Conservation (phyloP, 2,888 invertebrate species). For the Torymus texanus region DNA sequence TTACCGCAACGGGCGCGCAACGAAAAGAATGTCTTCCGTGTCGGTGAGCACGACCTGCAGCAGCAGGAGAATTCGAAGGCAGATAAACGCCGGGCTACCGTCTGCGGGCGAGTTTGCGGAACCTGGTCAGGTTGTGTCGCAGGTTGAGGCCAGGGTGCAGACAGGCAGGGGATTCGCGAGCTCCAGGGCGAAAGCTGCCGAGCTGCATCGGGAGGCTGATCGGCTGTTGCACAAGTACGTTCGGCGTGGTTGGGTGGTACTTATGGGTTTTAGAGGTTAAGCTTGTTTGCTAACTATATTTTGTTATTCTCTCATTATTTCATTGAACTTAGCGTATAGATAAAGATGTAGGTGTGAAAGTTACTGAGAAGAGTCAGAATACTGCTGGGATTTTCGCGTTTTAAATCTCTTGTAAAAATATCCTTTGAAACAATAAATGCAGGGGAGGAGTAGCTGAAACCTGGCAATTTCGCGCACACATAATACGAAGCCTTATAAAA, state of each 20-base stretch:
- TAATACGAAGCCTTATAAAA: slow-evolving; percentile 50
- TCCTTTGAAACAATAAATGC: neutral
- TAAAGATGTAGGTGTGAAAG: no score
- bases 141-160: slow-evolving; percentile 32
- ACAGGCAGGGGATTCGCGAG: neutral
- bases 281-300: no score
- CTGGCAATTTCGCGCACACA: slow-evolving; percentile 17
- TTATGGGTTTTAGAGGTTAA: no score
- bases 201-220: slow-evolving; percentile 68
- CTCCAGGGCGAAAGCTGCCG: slow-evolving; percentile 63
- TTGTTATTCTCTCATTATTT: no score
- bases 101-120: slow-evolving; percentile 1
- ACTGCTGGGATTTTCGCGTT: neutral
- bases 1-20: no score
- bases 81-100: no score
- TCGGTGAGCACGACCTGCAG: slow-evolving; percentile 19
- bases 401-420: neutral
- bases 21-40: neutral
- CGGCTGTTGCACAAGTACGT: slow-evolving; percentile 58
- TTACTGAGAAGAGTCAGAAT: no score
- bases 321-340: no score
- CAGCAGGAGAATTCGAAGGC: no score
- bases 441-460: neutral
- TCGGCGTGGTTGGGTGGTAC: no score
- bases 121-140: slow-evolving; percentile 30